Conservation (phyloP, 1,140 invertebrate genomes). For the Ctenoplectra terminalis region DNA sequence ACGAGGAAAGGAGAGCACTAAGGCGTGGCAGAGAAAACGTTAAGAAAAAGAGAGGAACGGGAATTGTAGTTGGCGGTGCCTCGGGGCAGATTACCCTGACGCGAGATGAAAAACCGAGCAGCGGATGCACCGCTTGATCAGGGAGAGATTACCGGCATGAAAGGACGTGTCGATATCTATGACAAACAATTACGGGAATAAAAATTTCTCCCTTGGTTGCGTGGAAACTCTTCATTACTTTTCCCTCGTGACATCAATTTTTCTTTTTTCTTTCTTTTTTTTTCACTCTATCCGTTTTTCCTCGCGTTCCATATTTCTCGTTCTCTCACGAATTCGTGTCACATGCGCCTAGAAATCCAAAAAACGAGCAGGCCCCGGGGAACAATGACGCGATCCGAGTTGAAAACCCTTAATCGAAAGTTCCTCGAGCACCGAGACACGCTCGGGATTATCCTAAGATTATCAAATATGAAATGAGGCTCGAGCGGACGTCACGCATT, state of each 20-base stretch:
- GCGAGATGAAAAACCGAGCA: conserved; percentile 45
- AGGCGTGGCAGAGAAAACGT: conserved; percentile 55
- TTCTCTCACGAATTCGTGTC: background rate
- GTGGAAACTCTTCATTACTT: background rate
- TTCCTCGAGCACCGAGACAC: conserved; percentile 6
- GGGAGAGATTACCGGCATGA: background rate
- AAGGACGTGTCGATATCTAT: background rate
- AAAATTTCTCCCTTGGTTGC: background rate
- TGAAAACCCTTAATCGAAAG: conserved; percentile 10
- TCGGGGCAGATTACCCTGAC: conserved; percentile 38
- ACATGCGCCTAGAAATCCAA: too few species aligned
- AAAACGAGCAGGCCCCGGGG: background rate
- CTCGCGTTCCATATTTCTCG: background rate
- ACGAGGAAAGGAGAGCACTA: conserved; percentile 48
- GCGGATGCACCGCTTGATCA: conserved; percentile 37
- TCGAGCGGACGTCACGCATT: conserved; percentile 13
- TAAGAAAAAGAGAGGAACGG: conserved; percentile 52
- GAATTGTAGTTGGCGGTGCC: conserved; percentile 39
- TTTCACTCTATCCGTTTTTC: too few species aligned
- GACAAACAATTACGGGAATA: background rate
- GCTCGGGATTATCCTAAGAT: conserved; percentile 35
- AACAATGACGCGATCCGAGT: conserved; percentile 23
- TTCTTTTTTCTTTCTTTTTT: too few species aligned
- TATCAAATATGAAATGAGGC: conserved; percentile 36
- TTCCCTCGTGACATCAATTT: background rate